These are phyloP conservation scores for Menidia menidia DNA, from an alignment of 2,797 vertebrate genomes.

Conservation along the genomic window DNA sequence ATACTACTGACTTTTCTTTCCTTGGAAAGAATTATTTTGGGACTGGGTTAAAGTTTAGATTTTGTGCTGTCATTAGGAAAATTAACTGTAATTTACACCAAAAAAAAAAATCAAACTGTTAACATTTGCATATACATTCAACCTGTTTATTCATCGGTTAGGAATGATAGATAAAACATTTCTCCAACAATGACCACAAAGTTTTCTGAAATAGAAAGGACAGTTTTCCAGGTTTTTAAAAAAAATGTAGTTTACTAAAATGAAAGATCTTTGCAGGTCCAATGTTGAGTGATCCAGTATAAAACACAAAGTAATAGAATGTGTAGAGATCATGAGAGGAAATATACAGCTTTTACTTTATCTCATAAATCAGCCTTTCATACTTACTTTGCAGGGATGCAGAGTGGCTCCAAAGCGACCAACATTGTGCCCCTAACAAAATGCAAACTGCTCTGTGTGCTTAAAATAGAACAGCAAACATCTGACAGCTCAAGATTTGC, in stretches of 20 bases:
- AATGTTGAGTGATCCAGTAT: neutral
- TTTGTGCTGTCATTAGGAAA: neutral
- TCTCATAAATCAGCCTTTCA: conserved; percentile 8
- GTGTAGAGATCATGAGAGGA: neutral
- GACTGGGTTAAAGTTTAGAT: neutral
- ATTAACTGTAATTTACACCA: neutral
- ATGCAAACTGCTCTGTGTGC: conserved; percentile 29
- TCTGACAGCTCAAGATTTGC: conserved; percentile 43
- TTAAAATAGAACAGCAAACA: conserved; percentile 57
- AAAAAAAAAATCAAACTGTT: neutral
- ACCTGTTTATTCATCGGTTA: no score
- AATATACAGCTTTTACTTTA: neutral
- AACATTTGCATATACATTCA: neutral
- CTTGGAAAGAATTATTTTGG: neutral
- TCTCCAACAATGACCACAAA: neutral
- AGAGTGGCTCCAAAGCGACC: conserved; percentile 23
- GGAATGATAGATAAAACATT: no score
- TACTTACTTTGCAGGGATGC: conserved; percentile 4
- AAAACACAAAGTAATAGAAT: neutral
- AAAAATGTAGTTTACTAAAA: no score
- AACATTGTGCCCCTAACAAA: conserved; percentile 34
- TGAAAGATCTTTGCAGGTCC: neutral
- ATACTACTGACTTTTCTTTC: neutral
- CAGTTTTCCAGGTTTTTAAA: no score
- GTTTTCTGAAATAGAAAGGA: no score